Conservation (phyloP, 2,797 vertebrate genomes). For the Chelmon rostratus region DNA sequence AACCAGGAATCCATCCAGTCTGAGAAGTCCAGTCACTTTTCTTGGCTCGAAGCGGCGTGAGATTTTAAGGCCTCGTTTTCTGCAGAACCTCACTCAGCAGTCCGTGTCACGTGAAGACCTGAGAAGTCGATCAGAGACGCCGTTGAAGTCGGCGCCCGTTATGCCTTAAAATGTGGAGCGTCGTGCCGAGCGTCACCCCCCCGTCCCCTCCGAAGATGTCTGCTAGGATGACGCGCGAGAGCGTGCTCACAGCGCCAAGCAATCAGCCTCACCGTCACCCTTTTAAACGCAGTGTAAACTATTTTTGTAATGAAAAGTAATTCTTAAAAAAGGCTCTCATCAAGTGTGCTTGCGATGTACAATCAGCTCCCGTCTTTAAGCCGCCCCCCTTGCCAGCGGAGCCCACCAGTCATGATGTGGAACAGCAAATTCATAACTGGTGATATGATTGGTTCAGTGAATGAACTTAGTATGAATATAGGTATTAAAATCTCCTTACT, state of each 20-base stretch:
- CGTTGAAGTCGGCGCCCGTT: constrained; percentile 49
- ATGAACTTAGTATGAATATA: neutral
- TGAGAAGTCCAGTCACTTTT: constrained; percentile 27
- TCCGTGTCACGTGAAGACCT: constrained; percentile 28
- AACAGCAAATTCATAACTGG: neutral
- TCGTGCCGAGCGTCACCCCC: constrained; percentile 17
- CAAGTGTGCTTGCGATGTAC: constrained; percentile 89
- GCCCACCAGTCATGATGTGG: constrained; percentile 45
- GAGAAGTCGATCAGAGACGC: constrained; percentile 32
- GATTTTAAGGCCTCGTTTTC: constrained; percentile 40
- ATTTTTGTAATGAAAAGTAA: constrained; percentile 81
- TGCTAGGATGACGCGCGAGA: constrained; percentile 42
- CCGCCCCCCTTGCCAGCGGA: neutral
- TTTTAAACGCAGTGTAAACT: constrained; percentile 82
- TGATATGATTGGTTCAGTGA: neutral
- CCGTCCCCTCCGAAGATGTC: constrained; percentile 65
- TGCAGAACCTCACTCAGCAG: constrained; percentile 38
- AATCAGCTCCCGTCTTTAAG: constrained; percentile 86
- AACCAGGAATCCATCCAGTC: constrained; percentile 52
- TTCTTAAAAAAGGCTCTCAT: constrained; percentile 49
- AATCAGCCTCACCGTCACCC: constrained; percentile 69
- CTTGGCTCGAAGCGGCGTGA: constrained; percentile 35
- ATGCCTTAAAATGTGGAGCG: constrained; percentile 77
- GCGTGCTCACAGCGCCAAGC: constrained; percentile 50
- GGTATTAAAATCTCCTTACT: neutral